Evolutionary conservation across 2,888 invertebrate species (phyloP), one percentile per base, ranked within the genome.

Genomic region (Drosophila merina): DNA sequence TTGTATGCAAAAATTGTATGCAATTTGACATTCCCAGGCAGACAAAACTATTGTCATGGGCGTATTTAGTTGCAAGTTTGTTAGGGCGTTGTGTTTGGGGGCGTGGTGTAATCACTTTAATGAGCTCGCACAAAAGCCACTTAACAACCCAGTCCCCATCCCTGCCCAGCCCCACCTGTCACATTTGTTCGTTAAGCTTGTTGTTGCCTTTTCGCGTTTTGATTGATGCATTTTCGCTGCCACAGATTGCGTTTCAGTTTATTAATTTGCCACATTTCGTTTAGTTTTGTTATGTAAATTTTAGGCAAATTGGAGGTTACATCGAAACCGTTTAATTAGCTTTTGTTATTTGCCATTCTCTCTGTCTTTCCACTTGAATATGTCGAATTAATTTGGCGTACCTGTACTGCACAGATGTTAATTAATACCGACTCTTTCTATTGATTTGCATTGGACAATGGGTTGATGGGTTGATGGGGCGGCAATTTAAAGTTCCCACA

Each of bases 121-220:
- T 88, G 87, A 82, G 87, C 77, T 77, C 68, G 69, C 84, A 77
- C 81, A 83, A 79, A 79, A 83, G 77, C 74, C 77, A 80, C 74
- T 74, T 83, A 52, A 20, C 80, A 62, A 6, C 10, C 26, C 1
- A 3, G 20, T 2, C 20, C 31, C 9, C 4, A 4, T 3, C 33
- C 36, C 14, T 31, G n/a, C n/a, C 36, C 26, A 10, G 56, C 48
- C 31, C 42, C 49, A 54, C 12, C 8, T 44, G 64, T 25, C 52
- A 38, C 30, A 55, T 50, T 67, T 60, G 69, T 56, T 62, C 20
- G 56, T 72, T 57, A 30, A 67, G 77, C 57, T 70, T 62, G 63
- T 67, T 66, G 69, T 33, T 10, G 48, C 54, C 64, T 31, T 9
- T 38, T 38, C 63, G 56, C 45, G 26, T 49, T 62, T 72, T 72